Conservation (phyloP, 2,797 vertebrate species). For the Acipenser ruthenus region DNA sequence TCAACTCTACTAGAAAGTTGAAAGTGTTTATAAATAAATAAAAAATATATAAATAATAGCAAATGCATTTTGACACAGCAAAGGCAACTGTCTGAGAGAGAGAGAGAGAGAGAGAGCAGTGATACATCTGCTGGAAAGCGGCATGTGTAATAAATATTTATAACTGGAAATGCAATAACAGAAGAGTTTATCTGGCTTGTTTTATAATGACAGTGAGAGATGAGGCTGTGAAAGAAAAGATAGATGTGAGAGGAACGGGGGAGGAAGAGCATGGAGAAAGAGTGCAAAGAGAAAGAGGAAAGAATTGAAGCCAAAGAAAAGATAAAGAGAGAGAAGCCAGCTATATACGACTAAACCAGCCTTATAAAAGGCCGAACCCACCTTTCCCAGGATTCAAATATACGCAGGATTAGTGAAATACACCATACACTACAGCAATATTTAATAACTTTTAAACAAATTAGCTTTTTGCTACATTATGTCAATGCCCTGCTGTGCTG, state of each 20-base stretch:
- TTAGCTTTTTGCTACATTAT: too few relatives aligned
- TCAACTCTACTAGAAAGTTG: slow-evolving; percentile 35
- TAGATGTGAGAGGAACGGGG: slow-evolving; percentile 8
- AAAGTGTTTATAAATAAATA: slow-evolving; percentile 64
- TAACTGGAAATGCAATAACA: slow-evolving; percentile 30
- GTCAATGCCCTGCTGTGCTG: too few relatives aligned
- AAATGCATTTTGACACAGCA: slow-evolving; percentile 42
- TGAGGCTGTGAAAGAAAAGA: not conserved
- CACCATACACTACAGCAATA: too few relatives aligned
- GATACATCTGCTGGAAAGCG: slow-evolving; percentile 34
- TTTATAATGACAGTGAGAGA: slow-evolving; percentile 8
- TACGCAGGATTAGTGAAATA: too few relatives aligned
- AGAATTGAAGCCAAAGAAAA: not conserved
- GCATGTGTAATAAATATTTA: slow-evolving; percentile 44
- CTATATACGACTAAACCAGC: not conserved
- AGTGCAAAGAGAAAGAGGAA: too few relatives aligned
- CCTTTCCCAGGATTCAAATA: not conserved
- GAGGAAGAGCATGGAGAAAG: not conserved
- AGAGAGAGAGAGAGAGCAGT: slow-evolving; percentile 27
- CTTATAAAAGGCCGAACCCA: not conserved
- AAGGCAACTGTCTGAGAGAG: slow-evolving; percentile 33
- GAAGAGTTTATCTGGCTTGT: slow-evolving; percentile 16
- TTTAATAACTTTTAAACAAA: too few relatives aligned
- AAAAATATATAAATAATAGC: slow-evolving; percentile 44
- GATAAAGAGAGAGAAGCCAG: not conserved